These are phyloP conservation scores for Hoplodrina blanda DNA, from an alignment of 2,888 invertebrate species.

Conservation along the genomic window DNA sequence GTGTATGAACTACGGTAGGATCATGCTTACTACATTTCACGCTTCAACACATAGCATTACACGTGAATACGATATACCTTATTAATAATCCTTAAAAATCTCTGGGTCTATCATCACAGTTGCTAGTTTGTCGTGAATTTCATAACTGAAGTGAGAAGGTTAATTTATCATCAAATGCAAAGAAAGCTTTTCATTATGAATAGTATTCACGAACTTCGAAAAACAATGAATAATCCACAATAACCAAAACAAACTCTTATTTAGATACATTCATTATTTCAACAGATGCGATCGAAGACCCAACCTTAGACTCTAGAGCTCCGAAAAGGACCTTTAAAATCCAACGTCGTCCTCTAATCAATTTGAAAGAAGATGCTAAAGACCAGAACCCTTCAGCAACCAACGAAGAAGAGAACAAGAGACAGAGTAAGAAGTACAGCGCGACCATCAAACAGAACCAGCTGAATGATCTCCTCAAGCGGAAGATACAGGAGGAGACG, in stretches of 20 bases:
- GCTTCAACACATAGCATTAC: no score
- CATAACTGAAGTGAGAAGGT: no score
- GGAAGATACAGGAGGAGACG: constrained; percentile 71
- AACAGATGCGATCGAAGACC: constrained; percentile 82
- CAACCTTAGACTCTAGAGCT: constrained; percentile 71
- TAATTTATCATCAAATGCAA: no score
- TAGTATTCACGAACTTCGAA: not conserved
- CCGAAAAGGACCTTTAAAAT: constrained; percentile 72
- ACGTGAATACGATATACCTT: no score
- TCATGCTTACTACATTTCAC: no score
- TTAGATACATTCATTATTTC: not conserved
- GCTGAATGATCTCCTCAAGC: constrained; percentile 79
- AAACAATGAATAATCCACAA: not conserved
- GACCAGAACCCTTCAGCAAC: constrained; percentile 86
- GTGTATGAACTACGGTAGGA: no score
- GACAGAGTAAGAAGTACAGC: constrained; percentile 88
- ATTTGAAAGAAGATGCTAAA: constrained; percentile 74
- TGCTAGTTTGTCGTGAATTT: no score
- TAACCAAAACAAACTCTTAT: not conserved
- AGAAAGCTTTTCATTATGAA: no score
- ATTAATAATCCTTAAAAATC: no score
- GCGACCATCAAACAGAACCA: constrained; percentile 85
- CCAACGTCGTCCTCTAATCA: constrained; percentile 81
- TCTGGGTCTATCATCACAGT: no score
- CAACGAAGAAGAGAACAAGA: constrained; percentile 84